Evolutionary conservation across 35 echinoderm and acorn worm species (phyloP).

Genomic region (Apostichopus californicus): DNA sequence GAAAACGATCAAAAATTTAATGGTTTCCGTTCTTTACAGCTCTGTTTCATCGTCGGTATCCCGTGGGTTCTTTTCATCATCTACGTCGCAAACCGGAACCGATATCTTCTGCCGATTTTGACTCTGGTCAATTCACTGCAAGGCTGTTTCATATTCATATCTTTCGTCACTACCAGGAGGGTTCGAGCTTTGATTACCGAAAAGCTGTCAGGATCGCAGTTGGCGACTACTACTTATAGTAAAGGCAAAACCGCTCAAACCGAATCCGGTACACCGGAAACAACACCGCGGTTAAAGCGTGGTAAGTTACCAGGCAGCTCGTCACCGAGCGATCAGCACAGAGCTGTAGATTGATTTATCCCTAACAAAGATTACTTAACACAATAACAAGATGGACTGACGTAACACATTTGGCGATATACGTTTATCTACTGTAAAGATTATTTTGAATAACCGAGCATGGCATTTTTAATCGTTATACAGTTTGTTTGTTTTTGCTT

Average conservation of each 20-base stretch:
- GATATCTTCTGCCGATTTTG: constrained; percentile 11
- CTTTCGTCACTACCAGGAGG: constrained; percentile 31
- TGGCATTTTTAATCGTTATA: no score
- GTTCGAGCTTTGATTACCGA: constrained; percentile 9
- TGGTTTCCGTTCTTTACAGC: neutral
- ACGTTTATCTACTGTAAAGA: no score
- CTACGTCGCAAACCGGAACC: constrained; percentile 21
- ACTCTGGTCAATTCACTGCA: constrained; percentile 41
- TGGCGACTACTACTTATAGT: constrained; percentile 16
- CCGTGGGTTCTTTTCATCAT: constrained; percentile 42
- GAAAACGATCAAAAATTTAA: no score
- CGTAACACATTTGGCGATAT: no score
- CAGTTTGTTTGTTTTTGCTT: no score
- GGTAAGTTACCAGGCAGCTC: neutral
- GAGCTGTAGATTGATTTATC: neutral
- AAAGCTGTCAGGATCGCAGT: neutral
- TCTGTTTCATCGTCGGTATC: constrained; percentile 45
- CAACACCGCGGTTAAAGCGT: neutral
- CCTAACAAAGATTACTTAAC: no score
- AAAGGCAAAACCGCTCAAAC: constrained; percentile 29
- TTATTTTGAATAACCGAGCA: no score
- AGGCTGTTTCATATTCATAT: constrained; percentile 35
- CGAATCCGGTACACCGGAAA: constrained; percentile 2
- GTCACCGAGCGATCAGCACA: neutral
- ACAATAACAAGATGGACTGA: no score